Evolutionary conservation across 1,140 invertebrate species (phyloP).

Genomic region (Hycleus cichorii): DNA sequence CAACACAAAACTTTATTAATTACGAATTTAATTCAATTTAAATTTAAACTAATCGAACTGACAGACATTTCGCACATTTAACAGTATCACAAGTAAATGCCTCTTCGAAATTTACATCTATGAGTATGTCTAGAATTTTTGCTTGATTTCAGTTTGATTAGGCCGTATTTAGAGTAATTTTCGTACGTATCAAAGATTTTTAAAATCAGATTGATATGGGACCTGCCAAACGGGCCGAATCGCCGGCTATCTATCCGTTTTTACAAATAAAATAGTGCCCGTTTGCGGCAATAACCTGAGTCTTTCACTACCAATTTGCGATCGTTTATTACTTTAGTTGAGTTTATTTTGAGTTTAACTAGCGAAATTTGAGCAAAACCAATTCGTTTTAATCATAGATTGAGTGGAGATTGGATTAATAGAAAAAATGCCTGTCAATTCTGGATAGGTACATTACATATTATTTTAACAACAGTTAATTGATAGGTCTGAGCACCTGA

Average conservation of each 20-base stretch:
- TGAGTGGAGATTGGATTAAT: not conserved
- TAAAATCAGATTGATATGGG: not conserved
- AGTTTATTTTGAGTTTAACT: no score
- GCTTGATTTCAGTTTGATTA: slow-evolving; percentile 21
- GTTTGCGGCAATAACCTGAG: not conserved
- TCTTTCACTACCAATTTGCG: not conserved
- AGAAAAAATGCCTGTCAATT: slow-evolving; percentile 32
- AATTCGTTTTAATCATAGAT: no score
- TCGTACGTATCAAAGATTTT: not conserved
- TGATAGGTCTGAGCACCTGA: slow-evolving; percentile 36
- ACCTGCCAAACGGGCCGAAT: no score
- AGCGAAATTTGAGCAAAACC: no score
- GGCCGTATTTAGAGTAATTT: slow-evolving; percentile 19
- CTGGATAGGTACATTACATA: slow-evolving; percentile 32
- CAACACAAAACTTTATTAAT: not conserved
- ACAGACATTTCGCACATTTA: slow-evolving; percentile 29
- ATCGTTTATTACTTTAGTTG: no score
- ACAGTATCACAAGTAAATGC: slow-evolving; percentile 23
- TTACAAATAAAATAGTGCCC: not conserved
- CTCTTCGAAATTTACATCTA: not conserved
- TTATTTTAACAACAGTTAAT: slow-evolving; percentile 31
- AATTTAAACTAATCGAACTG: slow-evolving; percentile 28
- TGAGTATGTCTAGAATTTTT: not conserved
- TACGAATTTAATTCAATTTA: slow-evolving; percentile 25
- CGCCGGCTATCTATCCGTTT: no score